Evolutionary conservation across 2,888 invertebrate species (phyloP), one percentile per base, ranked within the genome.

Genomic region (Syrphus vitripennis): DNA sequence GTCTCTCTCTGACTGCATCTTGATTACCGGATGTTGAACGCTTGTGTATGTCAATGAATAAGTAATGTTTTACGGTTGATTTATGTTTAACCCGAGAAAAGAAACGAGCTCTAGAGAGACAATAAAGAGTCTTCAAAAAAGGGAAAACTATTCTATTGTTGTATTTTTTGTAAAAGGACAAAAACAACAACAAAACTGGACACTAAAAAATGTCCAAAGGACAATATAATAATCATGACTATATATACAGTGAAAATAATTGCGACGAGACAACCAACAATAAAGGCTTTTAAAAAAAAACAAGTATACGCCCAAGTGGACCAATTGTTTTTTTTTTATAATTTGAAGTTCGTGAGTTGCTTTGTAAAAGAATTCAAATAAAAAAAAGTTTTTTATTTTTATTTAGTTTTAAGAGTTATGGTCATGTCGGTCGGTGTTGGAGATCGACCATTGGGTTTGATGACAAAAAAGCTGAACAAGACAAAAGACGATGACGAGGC

Each of bases 181-280:
- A 53, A 45, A 42, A 53, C 3, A 26, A 48, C 12, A 12, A 48
- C 7, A 48, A 65, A 40, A 21, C 34, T 57, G 57, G 12, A 34
- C 57, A 34, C 2, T 9, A 21, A 53, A 21, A 16, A 57, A 12
- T n/a, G 5, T 29, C 59, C 19, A 1, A 45, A 12, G 48, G 29
- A 31, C 37, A 50, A n/a, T n/a, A n/a, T n/a, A n/a, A n/a, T n/a
- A 50, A 50, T 24, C 1, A 50, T 50, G 24, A 50, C 50, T 24
- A 12, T 21, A 12, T 21, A 45, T 12, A 3, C 2, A 14, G 26
- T 6, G 14, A 57, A 59, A 67, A 78, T 83, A 83, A 78, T 83
- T 83, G 78, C 63, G 83, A 40, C 80, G 70, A 80, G 83, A 83
- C 75, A 53, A 61, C 50, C 31, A 78, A 57, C 24, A 34, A 57